Evolutionary conservation across 1,140 invertebrate species (phyloP).

Genomic region (Temnothorax curvispinosus): DNA sequence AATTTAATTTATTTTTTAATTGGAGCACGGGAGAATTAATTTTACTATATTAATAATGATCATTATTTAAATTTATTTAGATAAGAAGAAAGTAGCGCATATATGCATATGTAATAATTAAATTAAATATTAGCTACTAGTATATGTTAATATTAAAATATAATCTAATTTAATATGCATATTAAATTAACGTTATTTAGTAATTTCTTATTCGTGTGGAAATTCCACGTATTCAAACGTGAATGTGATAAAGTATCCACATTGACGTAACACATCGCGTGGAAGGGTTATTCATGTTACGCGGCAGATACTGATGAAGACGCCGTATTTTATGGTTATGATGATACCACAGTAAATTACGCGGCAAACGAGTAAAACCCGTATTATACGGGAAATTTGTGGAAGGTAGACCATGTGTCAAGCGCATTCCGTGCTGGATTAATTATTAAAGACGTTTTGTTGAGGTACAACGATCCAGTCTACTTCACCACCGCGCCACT

Average conservation of each 20-base stretch:
- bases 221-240: neutral
- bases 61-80: no score
- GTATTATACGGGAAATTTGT: conserved; percentile 43
- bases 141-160: neutral
- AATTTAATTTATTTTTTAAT: no score
- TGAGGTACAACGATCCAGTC: conserved; percentile 12
- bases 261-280: neutral
- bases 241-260: conserved; percentile 1
- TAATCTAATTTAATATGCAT: neutral
- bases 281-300: conserved; percentile 21
- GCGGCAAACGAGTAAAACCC: conserved; percentile 39
- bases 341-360: conserved; percentile 43
- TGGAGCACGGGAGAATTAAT: no score
- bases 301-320: conserved; percentile 28
- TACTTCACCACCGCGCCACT: neutral
- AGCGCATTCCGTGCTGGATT: conserved; percentile 35
- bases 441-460: conserved; percentile 56
- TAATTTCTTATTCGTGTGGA: neutral
- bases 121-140: no score
- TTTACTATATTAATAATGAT: no score
- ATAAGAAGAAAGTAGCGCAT: no score
- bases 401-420: conserved; percentile 45
- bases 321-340: conserved; percentile 32
- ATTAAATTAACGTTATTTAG: neutral
- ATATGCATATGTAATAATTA: no score